Percentiles rank a stretch among this genome's conserved stretches.
Conservation (phyloP, 2,797 vertebrate genomes). For the Falco biarmicus region DNA sequence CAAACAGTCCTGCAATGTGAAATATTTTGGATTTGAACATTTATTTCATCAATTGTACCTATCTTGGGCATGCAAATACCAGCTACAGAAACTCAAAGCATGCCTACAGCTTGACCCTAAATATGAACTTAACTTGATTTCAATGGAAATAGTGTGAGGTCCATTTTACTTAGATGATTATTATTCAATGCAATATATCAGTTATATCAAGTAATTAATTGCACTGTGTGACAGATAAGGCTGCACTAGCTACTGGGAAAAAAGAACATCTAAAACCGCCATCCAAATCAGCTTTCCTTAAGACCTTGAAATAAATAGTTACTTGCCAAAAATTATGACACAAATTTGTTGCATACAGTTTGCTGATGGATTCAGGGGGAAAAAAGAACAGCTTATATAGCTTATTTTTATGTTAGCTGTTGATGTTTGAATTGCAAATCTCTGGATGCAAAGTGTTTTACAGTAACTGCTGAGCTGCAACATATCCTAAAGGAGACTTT, state of each 20-base stretch:
- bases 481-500: neutral
- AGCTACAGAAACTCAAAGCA: neutral
- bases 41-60: neutral
- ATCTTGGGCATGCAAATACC: neutral
- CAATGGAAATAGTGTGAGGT: neutral
- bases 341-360: neutral
- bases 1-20: neutral
- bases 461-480: neutral
- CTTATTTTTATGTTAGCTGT: neutral
- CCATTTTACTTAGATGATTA: neutral
- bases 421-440: constrained; percentile 32
- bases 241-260: neutral
- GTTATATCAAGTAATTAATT: neutral
- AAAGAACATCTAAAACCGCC: too few relatives aligned
- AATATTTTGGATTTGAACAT: neutral
- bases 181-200: neutral
- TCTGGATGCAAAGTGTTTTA: neutral
- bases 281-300: neutral
- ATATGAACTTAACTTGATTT: neutral
- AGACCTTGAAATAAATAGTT: neutral
- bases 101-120: neutral
- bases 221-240: neutral
- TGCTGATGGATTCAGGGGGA: neutral
- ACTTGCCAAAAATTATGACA: neutral
- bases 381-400: neutral